Evolutionary conservation across 1,140 invertebrate species (phyloP), one percentile per base, ranked within the genome.

Genomic region (Paralvinella palmiformis): DNA sequence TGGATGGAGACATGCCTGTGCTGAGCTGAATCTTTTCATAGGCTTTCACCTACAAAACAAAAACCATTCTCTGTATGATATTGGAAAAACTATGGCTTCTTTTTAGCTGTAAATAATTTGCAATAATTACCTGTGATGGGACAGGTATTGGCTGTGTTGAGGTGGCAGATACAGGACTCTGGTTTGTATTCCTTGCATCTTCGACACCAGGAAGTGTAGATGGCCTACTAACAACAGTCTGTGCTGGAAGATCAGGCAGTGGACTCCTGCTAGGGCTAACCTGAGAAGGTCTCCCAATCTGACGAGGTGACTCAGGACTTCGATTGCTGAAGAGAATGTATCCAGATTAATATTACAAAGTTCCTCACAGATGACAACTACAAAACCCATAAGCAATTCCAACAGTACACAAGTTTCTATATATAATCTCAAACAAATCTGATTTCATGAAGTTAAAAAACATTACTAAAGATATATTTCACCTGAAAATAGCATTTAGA

Each of bases 41-140:
- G 62, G 76, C 82, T 68, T 82, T 81, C 56, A 85, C 82, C n/a
- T n/a, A n/a, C n/a, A n/a, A n/a, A n/a, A n/a, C n/a, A n/a, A n/a
- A n/a, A n/a, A n/a, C n/a, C n/a, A n/a, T n/a, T n/a, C n/a, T n/a
- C n/a, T n/a, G n/a, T n/a, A n/a, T n/a, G n/a, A n/a, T n/a, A n/a
- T n/a, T n/a, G n/a, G n/a, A n/a, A n/a, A n/a, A n/a, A n/a, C n/a
- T n/a, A n/a, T n/a, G n/a, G n/a, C n/a, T n/a, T n/a, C n/a, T n/a
- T n/a, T n/a, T n/a, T n/a, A n/a, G n/a, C n/a, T n/a, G n/a, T n/a
- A n/a, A n/a, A n/a, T n/a, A n/a, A n/a, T n/a, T n/a, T n/a, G n/a
- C n/a, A n/a, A n/a, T n/a, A n/a, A n/a, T n/a, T n/a, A n/a, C n/a
- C 72, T 89, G 88, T 6, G 87, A 86, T 17, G 90, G 90, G 24